phyloP scores from a whole-genome alignment of 2,113 vertebrate genomes.

The Callionymus lyra region DNA sequence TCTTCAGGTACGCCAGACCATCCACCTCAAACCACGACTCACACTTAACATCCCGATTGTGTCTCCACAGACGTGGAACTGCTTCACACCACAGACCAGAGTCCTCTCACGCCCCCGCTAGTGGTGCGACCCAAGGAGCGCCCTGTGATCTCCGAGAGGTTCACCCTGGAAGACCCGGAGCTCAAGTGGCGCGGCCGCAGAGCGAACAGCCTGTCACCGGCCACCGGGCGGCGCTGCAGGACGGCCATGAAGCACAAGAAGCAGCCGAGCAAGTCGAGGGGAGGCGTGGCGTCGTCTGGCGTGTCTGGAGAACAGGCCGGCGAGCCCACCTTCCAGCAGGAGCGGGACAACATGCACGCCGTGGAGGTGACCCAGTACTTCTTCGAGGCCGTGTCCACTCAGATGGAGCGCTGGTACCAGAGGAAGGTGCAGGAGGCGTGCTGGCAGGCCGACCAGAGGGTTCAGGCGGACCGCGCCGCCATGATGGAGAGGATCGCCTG shows the following conservation, averaged over 20 bases:
- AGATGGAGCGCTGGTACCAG: conserved; percentile 88
- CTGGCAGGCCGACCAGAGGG: conserved; percentile 69
- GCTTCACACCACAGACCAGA: conserved; percentile 35
- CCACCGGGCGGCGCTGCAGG: conserved; percentile 40
- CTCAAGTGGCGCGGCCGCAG: conserved; percentile 45
- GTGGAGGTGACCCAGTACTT: conserved; percentile 84
- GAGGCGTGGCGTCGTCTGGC: conserved; percentile 13
- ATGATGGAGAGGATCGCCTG: conserved; percentile 74
- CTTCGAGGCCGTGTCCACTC: conserved; percentile 82
- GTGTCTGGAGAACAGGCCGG: conserved; percentile 11
- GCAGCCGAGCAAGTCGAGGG: conserved; percentile 65
- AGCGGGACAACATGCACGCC: conserved; percentile 71
- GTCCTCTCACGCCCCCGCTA: conserved; percentile 57
- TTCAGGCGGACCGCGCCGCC: conserved; percentile 68
- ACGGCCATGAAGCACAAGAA: conserved; percentile 67
- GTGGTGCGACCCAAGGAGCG: conserved; percentile 86
- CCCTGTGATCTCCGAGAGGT: conserved; percentile 32
- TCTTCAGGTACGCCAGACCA: conserved; percentile 45
- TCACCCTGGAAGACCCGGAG: conserved; percentile 51
- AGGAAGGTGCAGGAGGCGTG: conserved; percentile 78
- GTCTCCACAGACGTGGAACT: conserved; percentile 57
- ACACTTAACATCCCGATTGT: not conserved
- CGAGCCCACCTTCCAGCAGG: conserved; percentile 31
- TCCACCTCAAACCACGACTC: not conserved
- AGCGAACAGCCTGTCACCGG: conserved; percentile 47